phyloP scores from a whole-genome alignment of 2,113 vertebrate species.

The Leptodactylus fuscus region DNA sequence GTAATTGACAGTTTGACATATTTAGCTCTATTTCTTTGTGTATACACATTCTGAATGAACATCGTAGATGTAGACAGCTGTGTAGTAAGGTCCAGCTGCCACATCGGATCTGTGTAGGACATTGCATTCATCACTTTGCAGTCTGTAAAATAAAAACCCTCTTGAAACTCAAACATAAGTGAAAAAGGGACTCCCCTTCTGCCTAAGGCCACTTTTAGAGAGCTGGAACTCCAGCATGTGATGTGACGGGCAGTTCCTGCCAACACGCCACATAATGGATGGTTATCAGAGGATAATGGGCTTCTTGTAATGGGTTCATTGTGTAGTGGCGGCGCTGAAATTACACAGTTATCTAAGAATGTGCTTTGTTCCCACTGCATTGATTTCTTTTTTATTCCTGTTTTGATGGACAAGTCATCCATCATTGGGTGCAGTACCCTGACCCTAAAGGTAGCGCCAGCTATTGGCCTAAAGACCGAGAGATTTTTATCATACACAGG shows the following conservation, averaged over 20 bases:
- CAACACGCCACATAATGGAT: conserved; percentile 51
- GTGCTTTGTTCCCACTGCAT: conserved; percentile 65
- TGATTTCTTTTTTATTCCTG: conserved; percentile 62
- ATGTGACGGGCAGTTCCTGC: conserved; percentile 63
- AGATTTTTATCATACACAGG: not conserved
- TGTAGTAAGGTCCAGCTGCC: not conserved
- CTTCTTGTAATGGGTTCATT: conserved; percentile 66
- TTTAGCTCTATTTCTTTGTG: too few species aligned
- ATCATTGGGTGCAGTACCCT: conserved; percentile 4
- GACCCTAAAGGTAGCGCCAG: conserved; percentile 13
- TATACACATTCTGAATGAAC: too few species aligned
- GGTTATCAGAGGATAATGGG: conserved; percentile 64
- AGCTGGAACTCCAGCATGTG: conserved; percentile 62
- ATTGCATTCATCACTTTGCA: conserved; percentile 7
- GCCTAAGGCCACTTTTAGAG: conserved; percentile 44
- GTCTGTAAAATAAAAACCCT: conserved; percentile 36
- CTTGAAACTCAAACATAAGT: conserved; percentile 43
- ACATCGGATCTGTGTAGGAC: not conserved
- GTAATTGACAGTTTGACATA: too few species aligned
- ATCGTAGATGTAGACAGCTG: not conserved
- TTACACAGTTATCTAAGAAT: conserved; percentile 63
- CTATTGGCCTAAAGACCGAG: not conserved
- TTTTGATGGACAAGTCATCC: conserved; percentile 17
- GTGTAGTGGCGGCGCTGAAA: conserved; percentile 65
- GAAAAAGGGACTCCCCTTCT: conserved; percentile 35